Evolutionary conservation across 1,140 invertebrate genomes (phyloP).

Genomic region (Caligus rogercresseyi): DNA sequence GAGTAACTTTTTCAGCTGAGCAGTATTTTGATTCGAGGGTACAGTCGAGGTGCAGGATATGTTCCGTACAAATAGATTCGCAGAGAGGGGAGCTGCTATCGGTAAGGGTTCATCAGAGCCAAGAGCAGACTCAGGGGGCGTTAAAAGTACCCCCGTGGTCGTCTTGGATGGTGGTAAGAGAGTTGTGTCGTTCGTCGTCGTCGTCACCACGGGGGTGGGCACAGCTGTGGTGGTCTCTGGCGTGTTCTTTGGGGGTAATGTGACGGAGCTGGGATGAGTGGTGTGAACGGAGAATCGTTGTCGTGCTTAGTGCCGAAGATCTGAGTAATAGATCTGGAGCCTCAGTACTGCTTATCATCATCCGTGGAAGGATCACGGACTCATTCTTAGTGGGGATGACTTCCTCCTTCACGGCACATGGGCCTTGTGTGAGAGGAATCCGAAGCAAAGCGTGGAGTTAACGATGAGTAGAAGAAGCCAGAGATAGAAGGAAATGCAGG

Average conservation of each 20-base stretch:
- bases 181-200: background rate
- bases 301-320: no score
- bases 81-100: background rate
- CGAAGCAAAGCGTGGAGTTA: slow-evolving; percentile 15
- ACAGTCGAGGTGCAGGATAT: background rate
- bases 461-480: slow-evolving; percentile 13
- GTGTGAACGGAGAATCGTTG: no score
- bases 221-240: background rate
- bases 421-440: slow-evolving; percentile 16
- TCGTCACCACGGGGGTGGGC: background rate
- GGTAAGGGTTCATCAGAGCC: background rate
- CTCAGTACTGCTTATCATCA: no score
- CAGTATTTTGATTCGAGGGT: background rate
- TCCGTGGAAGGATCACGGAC: no score
- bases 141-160: no score
- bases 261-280: no score
- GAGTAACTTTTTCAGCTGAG: slow-evolving; percentile 11
- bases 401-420: background rate
- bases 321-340: no score
- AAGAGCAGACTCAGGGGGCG: no score
- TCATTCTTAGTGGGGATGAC: no score
- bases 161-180: background rate
- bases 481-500: slow-evolving; percentile 18
- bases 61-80: background rate
- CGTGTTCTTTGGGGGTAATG: background rate